phyloP scores from a whole-genome alignment of 2,113 vertebrate species.

The Corythoichthys intestinalis region DNA sequence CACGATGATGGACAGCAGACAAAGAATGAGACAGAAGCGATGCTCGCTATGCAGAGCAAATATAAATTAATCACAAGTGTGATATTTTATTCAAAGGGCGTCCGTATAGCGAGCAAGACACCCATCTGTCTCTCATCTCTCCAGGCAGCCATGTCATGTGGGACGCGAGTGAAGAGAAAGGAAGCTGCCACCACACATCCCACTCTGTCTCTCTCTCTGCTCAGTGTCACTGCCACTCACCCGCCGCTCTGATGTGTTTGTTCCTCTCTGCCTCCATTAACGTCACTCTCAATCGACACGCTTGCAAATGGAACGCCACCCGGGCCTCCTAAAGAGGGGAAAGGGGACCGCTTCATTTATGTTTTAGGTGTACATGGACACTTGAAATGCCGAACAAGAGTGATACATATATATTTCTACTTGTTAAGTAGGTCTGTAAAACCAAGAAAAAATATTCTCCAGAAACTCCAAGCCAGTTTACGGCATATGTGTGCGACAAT shows the following conservation, averaged over 20 bases:
- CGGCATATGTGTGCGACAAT: slow-evolving; percentile 51
- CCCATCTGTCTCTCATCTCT: slow-evolving; percentile 66
- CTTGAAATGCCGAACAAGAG: slow-evolving; percentile 61
- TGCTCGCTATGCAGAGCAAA: slow-evolving; percentile 46
- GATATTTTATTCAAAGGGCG: slow-evolving; percentile 72
- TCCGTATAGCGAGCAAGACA: slow-evolving; percentile 32
- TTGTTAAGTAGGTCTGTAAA: slow-evolving; percentile 37
- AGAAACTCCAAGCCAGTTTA: slow-evolving; percentile 28
- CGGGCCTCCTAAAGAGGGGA: slow-evolving; percentile 31
- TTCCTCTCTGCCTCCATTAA: slow-evolving; percentile 62
- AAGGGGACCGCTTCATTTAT: slow-evolving; percentile 63
- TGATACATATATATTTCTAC: slow-evolving; percentile 26
- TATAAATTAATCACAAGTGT: slow-evolving; percentile 68
- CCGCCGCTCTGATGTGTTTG: slow-evolving; percentile 55
- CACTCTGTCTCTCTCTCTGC: slow-evolving; percentile 51
- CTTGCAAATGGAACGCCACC: slow-evolving; percentile 63
- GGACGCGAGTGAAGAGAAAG: slow-evolving; percentile 58
- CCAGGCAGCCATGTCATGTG: slow-evolving; percentile 64
- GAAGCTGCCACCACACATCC: slow-evolving; percentile 56
- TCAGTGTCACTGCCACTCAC: slow-evolving; percentile 72
- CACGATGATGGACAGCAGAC: slow-evolving; percentile 29
- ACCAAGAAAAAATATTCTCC: slow-evolving; percentile 21
- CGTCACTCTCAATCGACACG: slow-evolving; percentile 56
- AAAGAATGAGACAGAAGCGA: slow-evolving; percentile 36
- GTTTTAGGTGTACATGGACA: slow-evolving; percentile 67